Conservation (phyloP, 2,888 invertebrate species). For the Bombyx huttoni region DNA sequence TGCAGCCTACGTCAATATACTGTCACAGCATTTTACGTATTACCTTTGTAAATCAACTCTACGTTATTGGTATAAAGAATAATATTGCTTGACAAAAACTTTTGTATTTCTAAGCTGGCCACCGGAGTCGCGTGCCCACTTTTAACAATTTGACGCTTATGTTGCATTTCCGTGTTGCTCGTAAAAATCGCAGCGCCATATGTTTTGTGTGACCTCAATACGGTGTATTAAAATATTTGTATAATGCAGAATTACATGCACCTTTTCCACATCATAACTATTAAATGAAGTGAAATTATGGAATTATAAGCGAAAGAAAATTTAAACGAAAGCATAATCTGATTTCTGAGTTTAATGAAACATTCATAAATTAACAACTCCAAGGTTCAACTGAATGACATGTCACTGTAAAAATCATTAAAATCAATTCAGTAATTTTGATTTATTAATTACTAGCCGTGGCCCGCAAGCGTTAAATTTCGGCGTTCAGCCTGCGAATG, state of each 20-base stretch:
- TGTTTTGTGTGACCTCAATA: slow-evolving; percentile 25
- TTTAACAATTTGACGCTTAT: slow-evolving; percentile 37
- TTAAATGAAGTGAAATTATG: neutral
- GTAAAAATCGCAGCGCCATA: slow-evolving; percentile 22
- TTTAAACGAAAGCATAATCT: neutral
- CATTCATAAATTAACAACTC: too few relatives aligned
- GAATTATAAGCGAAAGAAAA: neutral
- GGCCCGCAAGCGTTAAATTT: too few relatives aligned
- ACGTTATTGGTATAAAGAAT: slow-evolving; percentile 17
- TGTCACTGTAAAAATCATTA: too few relatives aligned
- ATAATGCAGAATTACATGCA: slow-evolving; percentile 6
- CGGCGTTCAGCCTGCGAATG: too few relatives aligned
- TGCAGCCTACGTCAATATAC: slow-evolving; percentile 40
- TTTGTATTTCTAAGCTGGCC: slow-evolving; percentile 18
- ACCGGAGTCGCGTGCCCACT: slow-evolving; percentile 26
- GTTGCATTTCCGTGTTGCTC: slow-evolving; percentile 24
- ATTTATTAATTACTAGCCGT: too few relatives aligned
- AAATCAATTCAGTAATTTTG: too few relatives aligned
- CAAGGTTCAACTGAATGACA: too few relatives aligned
- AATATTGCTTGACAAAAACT: slow-evolving; percentile 17
- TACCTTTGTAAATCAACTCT: slow-evolving; percentile 15
- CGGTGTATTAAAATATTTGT: slow-evolving; percentile 17
- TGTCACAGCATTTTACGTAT: slow-evolving; percentile 29
- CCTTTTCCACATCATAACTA: neutral
- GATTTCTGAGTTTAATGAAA: neutral